Evolutionary conservation across 1,140 invertebrate genomes (phyloP), one percentile per base, ranked within the genome.

Genomic region (Drosophila lacertosa): DNA sequence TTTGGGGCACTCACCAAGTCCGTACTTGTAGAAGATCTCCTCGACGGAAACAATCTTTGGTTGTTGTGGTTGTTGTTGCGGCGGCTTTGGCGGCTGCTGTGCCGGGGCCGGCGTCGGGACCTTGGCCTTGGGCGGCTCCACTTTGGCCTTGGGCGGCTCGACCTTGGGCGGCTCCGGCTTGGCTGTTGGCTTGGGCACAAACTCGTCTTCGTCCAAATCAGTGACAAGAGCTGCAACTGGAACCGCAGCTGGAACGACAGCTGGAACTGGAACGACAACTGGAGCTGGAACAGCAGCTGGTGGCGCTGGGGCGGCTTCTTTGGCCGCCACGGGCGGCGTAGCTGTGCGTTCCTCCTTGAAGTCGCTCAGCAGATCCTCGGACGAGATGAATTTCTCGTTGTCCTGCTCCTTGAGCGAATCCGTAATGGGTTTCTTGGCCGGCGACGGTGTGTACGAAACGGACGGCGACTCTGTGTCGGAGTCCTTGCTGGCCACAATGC

Each of bases 311-410:
- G 76, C 18, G 35, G 55, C 62, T 39, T 57, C 58, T 15, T 57
- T 48, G 6, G 42, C 20, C 24, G 50, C 44, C 62, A 59, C 75
- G 29, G 48, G 67, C 2, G 88, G 79, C 3, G 79, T 73, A 6
- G 74, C 67, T 24, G 74, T 86, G 35, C 83, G 84, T 42, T 83
- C 86, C n/a, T 91, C 90, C 55, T 81, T 90, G 16, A 91, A 91
- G 42, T 91, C 90, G 7, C 82, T 77, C 0, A 90, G 48, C 11
- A 91, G 62, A 75, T 91, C 90, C 69, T 91, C 90, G 51, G 90
- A 91, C 4, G 90, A 91, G 39, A 90, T 91, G 26, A 91, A 91
- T 45, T 91, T 83, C 33, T 91, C 90, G 68, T 90, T 90, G 45
- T 91, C 90, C 59, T 91, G 89, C 48, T 90, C 86, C 53, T 91